These are phyloP conservation scores for Pentalonia nigronervosa DNA, from an alignment of 1,140 invertebrate species.

Conservation along the genomic window DNA sequence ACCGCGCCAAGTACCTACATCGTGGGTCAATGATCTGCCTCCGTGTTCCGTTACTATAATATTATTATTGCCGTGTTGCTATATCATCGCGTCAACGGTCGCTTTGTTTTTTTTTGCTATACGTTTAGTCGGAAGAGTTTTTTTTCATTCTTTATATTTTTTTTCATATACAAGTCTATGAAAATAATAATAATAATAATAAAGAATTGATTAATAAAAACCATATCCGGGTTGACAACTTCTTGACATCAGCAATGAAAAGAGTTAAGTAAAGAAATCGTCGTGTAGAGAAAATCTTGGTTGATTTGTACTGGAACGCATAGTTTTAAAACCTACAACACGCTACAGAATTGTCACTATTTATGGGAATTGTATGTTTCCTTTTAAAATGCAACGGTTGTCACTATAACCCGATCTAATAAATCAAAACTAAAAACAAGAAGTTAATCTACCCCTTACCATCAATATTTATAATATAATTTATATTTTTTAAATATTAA, in stretches of 20 bases:
- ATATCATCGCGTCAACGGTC: slow-evolving; percentile 54
- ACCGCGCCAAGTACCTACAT: slow-evolving; percentile 55
- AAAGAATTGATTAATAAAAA: slow-evolving; percentile 56
- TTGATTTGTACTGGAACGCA: slow-evolving; percentile 36
- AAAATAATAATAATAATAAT: background rate
- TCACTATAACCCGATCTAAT: background rate
- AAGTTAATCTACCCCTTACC: background rate
- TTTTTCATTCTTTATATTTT: slow-evolving; percentile 30
- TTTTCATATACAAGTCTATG: slow-evolving; percentile 5
- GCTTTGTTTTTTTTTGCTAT: slow-evolving; percentile 45
- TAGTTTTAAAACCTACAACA: background rate
- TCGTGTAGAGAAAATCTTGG: slow-evolving; percentile 13
- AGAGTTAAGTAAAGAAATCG: slow-evolving; percentile 31
- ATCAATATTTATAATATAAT: background rate
- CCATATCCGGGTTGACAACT: slow-evolving; percentile 55
- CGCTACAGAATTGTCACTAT: background rate
- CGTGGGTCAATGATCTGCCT: slow-evolving; percentile 58
- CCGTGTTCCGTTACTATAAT: slow-evolving; percentile 57
- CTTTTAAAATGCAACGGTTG: slow-evolving; percentile 8
- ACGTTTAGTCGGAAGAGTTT: slow-evolving; percentile 27
- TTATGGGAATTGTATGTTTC: slow-evolving; percentile 18
- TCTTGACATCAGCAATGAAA: slow-evolving; percentile 41
- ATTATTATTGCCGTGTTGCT: slow-evolving; percentile 58
- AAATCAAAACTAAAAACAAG: slow-evolving; percentile 17
- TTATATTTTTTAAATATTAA: background rate